Evolutionary conservation across 2,888 invertebrate species (phyloP), one percentile per base, ranked within the genome.

Genomic region (Clanis bilineata): DNA sequence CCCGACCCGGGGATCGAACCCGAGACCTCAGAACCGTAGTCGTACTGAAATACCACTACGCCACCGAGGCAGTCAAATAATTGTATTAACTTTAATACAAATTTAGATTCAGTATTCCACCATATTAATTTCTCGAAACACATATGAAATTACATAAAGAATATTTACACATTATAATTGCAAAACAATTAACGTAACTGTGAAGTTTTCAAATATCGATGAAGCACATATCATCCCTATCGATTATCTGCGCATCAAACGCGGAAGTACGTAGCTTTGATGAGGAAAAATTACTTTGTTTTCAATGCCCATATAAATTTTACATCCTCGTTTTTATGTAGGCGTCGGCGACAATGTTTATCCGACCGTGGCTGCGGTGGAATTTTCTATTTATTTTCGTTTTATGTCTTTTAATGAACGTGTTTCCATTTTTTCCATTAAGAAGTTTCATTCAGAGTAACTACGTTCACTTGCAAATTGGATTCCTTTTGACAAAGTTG

Each of bases 141-240:
- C n/a, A n/a, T n/a, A n/a, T n/a, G n/a, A n/a, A n/a, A 25, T 4
- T 3, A 25, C 25, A 25, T 25, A 25, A 25, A 6, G n/a, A n/a
- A 12, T n/a, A 38, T 38, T 38, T 38, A 12, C 12, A 1, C n/a
- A n/a, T 4, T 12, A 4, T 38, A n/a, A 38, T 4, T 38, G n/a
- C 6, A 25, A 25, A 6, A 38, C n/a, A n/a, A 47, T 25, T 23
- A n/a, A 47, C 59, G 51, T 64, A 62, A 66, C 64, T 67, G 66
- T 64, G 70, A 71, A 71, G 65, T 68, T 71, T 71, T 69, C 64
- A 68, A 72, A 72, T 80, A 80, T 81, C 75, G 79, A 80, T 80
- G 73, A 73, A 63, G 62, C 71, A 76, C 79, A 79, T 10, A 77
- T 77, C 76, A 77, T 70, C 68, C 67, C 65, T 65, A 68, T 68